Conservation (phyloP, 2,797 vertebrate genomes). For the Ara ararauna region DNA sequence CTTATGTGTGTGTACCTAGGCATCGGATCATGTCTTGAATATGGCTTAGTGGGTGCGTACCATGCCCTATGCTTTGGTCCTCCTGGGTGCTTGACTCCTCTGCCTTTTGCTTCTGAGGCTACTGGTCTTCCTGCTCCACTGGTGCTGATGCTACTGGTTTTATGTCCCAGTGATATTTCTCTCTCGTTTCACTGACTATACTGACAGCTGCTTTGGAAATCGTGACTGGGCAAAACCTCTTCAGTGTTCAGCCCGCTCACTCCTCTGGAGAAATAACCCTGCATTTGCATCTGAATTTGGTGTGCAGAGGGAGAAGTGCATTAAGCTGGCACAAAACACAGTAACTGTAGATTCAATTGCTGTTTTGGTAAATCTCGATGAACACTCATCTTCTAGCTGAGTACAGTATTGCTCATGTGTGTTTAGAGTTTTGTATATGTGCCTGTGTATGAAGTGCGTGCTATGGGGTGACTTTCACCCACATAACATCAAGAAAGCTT, state of each 20-base stretch:
- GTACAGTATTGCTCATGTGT: fast-evolving
- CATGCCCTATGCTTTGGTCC: neutral
- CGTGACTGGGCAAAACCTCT: neutral
- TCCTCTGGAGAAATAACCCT: neutral
- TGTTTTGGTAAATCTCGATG: neutral
- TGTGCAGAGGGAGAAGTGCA: neutral
- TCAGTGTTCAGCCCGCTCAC: neutral
- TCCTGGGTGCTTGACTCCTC: neutral
- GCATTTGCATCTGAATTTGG: neutral
- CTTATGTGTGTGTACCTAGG: neutral
- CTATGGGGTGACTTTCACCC: neutral
- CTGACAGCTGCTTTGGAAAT: neutral
- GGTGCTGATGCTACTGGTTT: neutral
- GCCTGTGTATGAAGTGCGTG: neutral
- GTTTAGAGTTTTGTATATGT: neutral
- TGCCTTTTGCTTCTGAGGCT: neutral
- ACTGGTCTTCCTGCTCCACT: neutral
- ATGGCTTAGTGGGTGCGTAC: neutral
- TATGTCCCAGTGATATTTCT: neutral
- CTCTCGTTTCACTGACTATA: neutral
- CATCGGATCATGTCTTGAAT: neutral
- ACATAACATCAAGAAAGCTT: neutral
- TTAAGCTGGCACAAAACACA: neutral
- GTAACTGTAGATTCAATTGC: neutral
- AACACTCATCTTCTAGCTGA: neutral